Evolutionary conservation across 2,113 vertebrate species (phyloP), one percentile per base, ranked within the genome.

Genomic region (Procapra przewalskii): DNA sequence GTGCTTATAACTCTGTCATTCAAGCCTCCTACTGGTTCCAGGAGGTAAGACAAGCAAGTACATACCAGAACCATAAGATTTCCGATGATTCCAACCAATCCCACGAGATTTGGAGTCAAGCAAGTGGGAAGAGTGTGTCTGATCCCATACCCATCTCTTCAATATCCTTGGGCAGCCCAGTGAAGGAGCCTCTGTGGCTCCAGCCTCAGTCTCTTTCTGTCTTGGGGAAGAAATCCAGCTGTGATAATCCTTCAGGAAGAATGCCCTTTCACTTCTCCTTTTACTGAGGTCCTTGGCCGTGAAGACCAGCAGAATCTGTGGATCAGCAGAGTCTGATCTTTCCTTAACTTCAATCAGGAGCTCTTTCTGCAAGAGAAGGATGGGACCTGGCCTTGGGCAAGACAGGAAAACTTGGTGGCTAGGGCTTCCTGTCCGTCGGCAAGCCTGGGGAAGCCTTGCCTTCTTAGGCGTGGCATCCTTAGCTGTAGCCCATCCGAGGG

Each of bases 201-300:
- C 71, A 43, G 59, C 13, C 59, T 33, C 59, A 67, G 10, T 33
- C 77, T 93, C 13, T 75, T 77, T 90, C 94, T 59, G 13, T 54
- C 27, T 29, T 75, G 62, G 67, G 90, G 85, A 67, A 88, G 96
- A 83, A 91, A 90, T 60, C 62, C 96, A 95, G 95, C 90, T 88
- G 93, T 40, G 57, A 4, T 13, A 6, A 33, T 59, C 29, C 67
- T 71, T 94, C 59, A 89, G 79, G 45, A 97, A 89, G 84, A 81
- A 43, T 21, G 7, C 13, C 25, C 48, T 97, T 97, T 96, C 93
- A 71, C 52, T 97, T 97, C 88, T 94, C 57, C 29, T 94, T 97
- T 95, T 29, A 52, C 54, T 11, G 36, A 89, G 16, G 25, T 19
- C 79, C 43, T 89, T 8, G 3, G 12, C 19, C 9, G 8, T 48